phyloP scores from a whole-genome alignment of 1,140 invertebrate species.

The Papilio glaucus region DNA sequence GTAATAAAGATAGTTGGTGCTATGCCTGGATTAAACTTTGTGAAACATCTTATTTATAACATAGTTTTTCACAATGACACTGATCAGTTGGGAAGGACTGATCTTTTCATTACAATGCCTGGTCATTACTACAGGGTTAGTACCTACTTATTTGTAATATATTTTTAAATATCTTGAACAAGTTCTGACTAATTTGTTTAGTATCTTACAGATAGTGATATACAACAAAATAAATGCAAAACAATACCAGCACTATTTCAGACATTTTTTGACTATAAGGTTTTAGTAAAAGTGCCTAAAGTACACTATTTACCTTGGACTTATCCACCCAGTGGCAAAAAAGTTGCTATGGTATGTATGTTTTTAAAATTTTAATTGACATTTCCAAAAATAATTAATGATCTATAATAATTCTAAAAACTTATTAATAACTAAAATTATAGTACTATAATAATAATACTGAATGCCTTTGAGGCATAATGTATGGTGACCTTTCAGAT shows the following conservation, averaged over 20 bases:
- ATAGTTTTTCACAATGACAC: conserved; percentile 83
- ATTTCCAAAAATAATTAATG: no score
- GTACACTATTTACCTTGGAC: conserved; percentile 84
- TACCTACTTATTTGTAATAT: conserved; percentile 5
- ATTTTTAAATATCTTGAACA: conserved; percentile 3
- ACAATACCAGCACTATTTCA: conserved; percentile 84
- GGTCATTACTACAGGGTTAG: conserved; percentile 82
- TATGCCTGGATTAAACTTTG: conserved; percentile 81
- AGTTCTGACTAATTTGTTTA: conserved; percentile 48
- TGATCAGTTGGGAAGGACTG: conserved; percentile 80
- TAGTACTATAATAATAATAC: no score
- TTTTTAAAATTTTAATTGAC: conserved; percentile 1
- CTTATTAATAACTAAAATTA: no score
- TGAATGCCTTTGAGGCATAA: no score
- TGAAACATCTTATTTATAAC: conserved; percentile 84
- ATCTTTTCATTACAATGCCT: conserved; percentile 83
- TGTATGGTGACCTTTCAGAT: conserved; percentile 72
- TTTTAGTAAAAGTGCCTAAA: conserved; percentile 82
- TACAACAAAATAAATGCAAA: conserved; percentile 71
- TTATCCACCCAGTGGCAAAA: conserved; percentile 52
- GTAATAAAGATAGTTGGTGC: conserved; percentile 82
- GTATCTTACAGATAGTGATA: conserved; percentile 68
- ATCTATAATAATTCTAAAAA: no score
- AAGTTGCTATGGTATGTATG: conserved; percentile 60
- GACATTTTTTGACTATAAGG: conserved; percentile 82